A percentile compares a stretch with the other conserved stretches of the same genome.
Conservation (phyloP, 2,888 invertebrate species). For the Meganola albula region DNA sequence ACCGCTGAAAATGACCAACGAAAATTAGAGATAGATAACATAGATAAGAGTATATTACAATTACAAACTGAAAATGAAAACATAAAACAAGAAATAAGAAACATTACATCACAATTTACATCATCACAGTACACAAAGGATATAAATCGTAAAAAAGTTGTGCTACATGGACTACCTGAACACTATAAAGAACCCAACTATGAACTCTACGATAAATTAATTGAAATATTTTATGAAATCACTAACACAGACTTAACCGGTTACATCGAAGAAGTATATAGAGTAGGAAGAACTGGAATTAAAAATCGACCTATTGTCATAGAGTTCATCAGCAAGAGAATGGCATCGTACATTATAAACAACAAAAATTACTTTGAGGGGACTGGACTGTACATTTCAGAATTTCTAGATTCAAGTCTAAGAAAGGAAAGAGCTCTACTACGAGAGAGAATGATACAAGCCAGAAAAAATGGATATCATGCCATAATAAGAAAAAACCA, state of each 20-base stretch:
- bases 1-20: neutral
- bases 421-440: no score
- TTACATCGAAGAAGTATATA: slow-evolving; percentile 5
- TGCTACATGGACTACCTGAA: slow-evolving; percentile 1
- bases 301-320: slow-evolving; percentile 7
- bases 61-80: slow-evolving; percentile 4
- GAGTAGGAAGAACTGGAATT: slow-evolving; percentile 3
- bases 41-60: neutral
- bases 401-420: slow-evolving; percentile 3
- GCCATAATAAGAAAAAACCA: no score
- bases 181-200: neutral
- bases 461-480: no score
- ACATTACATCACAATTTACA: neutral
- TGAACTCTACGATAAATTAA: no score
- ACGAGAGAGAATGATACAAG: no score
- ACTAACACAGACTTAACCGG: slow-evolving; percentile 5
- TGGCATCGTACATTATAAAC: slow-evolving; percentile 4
- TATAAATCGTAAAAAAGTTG: neutral
- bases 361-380: no score
- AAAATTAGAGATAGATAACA: slow-evolving; percentile 1
- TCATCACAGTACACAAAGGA: neutral
- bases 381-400: no score
- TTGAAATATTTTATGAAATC: slow-evolving; percentile 5
- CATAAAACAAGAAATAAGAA: slow-evolving; percentile 1
- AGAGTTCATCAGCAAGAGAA: slow-evolving; percentile 7